Evolutionary conservation across 2,888 invertebrate genomes (phyloP), one percentile per base, ranked within the genome.

Genomic region (Lepas anatifera): DNA sequence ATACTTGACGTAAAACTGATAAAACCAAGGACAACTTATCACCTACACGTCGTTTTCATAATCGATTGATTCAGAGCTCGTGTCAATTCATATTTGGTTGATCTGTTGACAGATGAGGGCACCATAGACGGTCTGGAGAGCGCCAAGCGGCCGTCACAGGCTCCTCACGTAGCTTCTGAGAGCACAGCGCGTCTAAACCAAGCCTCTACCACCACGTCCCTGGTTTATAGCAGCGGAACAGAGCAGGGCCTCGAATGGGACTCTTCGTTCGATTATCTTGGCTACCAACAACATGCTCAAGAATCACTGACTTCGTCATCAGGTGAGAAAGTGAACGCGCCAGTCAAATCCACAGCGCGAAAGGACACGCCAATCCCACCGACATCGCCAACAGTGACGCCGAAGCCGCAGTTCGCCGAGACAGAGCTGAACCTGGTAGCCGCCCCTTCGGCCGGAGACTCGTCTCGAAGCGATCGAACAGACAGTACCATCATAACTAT

Each of bases 211-310:
- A 35, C 58, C 22, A 58, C 32, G 22, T 58, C 32, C 25, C 48
- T 48, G 48, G 1, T 25, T 8, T 3, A 13, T 3, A 13, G n/a
- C 35, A 58, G 58, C 58, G 58, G 32, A 32, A 18, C 8, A 32
- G 58, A 58, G 22, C 58, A 32, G 32, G 25, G 32, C 35, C 58
- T 58, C 58, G 58, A 58, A 35, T 58, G 58, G 58, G 58, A 58
- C 58, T 58, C 58, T 8, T 35, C 35, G 29, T 58, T 58, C 18
- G 58, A 58, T 35, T 58, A 32, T 35, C 32, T 32, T 18, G 16
- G 52, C 16, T 52, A 52, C 52, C 58, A 35, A 35, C 58, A 48
- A 41, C n/a, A n/a, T n/a, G n/a, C n/a, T n/a, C n/a, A n/a, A n/a
- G n/a, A n/a, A n/a, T n/a, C n/a, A n/a, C n/a, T n/a, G n/a, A n/a